These are phyloP conservation scores for Strigamia maritima DNA, from an alignment of 2,888 invertebrate species.

Conservation along the genomic window DNA sequence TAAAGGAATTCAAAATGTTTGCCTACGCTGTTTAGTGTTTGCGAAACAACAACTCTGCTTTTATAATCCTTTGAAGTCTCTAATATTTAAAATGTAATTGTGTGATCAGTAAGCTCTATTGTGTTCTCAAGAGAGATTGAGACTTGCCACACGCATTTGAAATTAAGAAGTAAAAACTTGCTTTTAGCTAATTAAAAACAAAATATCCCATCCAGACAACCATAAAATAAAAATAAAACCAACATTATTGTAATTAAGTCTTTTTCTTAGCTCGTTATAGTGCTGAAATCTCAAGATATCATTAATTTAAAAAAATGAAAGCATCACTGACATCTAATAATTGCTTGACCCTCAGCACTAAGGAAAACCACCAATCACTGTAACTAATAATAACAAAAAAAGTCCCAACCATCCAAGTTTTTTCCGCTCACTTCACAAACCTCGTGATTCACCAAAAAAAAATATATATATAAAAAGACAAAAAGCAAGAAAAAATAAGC, in stretches of 20 bases:
- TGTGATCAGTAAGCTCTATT: too few relatives aligned
- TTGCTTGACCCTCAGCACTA: neutral
- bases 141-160: too few relatives aligned
- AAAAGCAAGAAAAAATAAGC: neutral
- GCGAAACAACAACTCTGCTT: too few relatives aligned
- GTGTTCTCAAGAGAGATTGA: too few relatives aligned
- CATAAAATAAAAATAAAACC: too few relatives aligned
- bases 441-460: neutral
- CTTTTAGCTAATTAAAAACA: too few relatives aligned
- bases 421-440: neutral
- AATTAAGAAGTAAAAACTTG: too few relatives aligned
- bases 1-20: too few relatives aligned
- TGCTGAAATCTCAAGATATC: neutral
- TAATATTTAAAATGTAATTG: too few relatives aligned
- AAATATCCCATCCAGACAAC: too few relatives aligned
- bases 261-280: neutral
- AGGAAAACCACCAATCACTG: neutral
- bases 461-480: neutral
- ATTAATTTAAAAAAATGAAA: neutral
- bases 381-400: neutral
- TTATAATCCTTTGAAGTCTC: too few relatives aligned
- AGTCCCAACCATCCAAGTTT: neutral
- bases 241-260: neutral
- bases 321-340: constrained; percentile 5
- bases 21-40: too few relatives aligned